Base-by-base conservation (phyloP, 2,113 vertebrate genomes). In the Dryoscopus gambensis region DNA sequence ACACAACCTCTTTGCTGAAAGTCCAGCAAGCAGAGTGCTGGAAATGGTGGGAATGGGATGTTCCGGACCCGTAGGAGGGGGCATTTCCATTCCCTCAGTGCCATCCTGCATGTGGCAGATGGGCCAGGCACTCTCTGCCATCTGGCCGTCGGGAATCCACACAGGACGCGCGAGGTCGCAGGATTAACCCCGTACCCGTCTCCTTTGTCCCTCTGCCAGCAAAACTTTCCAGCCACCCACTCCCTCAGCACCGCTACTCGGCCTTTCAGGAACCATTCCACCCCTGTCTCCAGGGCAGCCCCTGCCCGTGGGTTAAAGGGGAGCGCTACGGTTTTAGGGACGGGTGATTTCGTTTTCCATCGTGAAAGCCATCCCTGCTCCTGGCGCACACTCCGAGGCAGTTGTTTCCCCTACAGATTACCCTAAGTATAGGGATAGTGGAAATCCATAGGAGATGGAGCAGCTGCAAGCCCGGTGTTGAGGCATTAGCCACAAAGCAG, bases 241-340 rank as follows among this genome's bases (percentile, higher is more conserved):
- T 64, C 52, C 16, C 24, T 17, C 9, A 7, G 17, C 24, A 6
- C 56, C 47, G 22, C 20, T 0, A 62, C 20, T 24, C 0, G 0
- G 42, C 42, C 33, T 35, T 46, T 31, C 20, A 28, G 56, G 22
- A 47, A 60, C 11, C 0, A 0, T 19, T 76, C 73, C 63, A 33
- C 4, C 42, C 35, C 62, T 57, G 31, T 17, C 76, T 37, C 44
- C 9, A 39, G 75, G 35, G 37, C 31, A 55, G 21, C 33, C 35
- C 27, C 39, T 37, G 21, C 47, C 31, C 0, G 1, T 8, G 6
- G 71, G 28, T 6, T n/a, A 9, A 24, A 28, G 4, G 9, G 39
- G 6, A 73, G 25, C 20, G 59, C 6, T 4, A 15, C 40, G 70
- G 11, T 10, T 3, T 47, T 0, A 3, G 18, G 12, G 10, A 27